These are phyloP conservation scores for Sesia bembeciformis DNA, from an alignment of 2,888 invertebrate species.

Conservation along the genomic window DNA sequence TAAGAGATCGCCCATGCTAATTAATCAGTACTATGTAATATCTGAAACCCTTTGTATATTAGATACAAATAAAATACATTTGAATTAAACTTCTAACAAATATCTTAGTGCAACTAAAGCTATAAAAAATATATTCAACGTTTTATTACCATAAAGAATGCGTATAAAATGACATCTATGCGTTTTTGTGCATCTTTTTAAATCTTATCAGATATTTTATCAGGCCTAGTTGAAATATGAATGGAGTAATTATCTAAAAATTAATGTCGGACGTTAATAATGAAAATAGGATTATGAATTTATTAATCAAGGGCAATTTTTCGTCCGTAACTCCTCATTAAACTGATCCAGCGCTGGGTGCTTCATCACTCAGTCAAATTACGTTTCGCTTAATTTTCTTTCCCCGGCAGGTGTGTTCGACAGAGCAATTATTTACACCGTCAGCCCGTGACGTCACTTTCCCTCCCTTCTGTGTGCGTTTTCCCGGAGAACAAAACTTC, in stretches of 20 bases:
- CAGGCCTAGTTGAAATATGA: conserved; percentile 19
- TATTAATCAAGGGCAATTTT: conserved; percentile 58
- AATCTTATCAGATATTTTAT: conserved; percentile 1
- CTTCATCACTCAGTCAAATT: conserved; percentile 74
- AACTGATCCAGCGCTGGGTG: conserved; percentile 64
- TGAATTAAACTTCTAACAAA: too few species aligned
- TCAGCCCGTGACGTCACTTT: conserved; percentile 59
- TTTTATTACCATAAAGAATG: too few species aligned
- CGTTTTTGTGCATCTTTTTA: not conserved
- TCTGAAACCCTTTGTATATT: too few species aligned
- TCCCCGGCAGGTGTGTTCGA: conserved; percentile 73
- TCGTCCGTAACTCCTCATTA: conserved; percentile 67
- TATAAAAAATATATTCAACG: too few species aligned
- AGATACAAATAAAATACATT: too few species aligned
- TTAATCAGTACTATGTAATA: too few species aligned
- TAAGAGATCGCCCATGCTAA: too few species aligned
- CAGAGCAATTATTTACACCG: conserved; percentile 74
- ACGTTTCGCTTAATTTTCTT: conserved; percentile 74
- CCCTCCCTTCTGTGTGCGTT: conserved; percentile 19
- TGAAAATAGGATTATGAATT: conserved; percentile 46
- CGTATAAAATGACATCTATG: too few species aligned
- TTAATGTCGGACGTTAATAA: conserved; percentile 39
- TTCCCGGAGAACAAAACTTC: conserved; percentile 43
- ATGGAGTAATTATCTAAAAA: conserved; percentile 33
- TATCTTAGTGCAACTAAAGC: too few species aligned